Evolutionary conservation across 92 coral and sea anemone species (phyloP).

Genomic region (Hydrozoanthus gracilis): DNA sequence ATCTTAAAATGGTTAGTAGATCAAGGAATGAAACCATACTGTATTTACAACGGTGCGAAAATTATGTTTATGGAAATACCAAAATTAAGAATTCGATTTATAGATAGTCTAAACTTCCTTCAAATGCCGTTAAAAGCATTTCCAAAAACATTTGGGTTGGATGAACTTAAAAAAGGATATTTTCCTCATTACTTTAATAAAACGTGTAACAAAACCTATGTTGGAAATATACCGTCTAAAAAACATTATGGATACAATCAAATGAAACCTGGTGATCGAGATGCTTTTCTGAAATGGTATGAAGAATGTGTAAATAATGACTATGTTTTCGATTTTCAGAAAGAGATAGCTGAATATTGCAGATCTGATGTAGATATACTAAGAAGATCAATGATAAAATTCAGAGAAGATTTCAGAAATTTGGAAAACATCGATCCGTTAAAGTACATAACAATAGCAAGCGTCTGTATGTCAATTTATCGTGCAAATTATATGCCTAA

Average conservation of each 20-base stretch:
- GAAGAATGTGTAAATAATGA: no score
- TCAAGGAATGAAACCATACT: neutral
- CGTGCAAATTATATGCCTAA: constrained; percentile 41
- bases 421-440: constrained; percentile 18
- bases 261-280: no score
- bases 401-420: neutral
- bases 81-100: neutral
- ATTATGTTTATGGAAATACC: constrained; percentile 20
- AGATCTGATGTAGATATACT: no score
- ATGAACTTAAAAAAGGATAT: constrained; percentile 29
- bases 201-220: neutral
- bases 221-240: neutral
- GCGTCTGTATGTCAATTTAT: constrained; percentile 48
- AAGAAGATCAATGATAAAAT: no score
- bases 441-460: constrained; percentile 35
- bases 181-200: constrained; percentile 40
- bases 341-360: no score
- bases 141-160: constrained; percentile 34
- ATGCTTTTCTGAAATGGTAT: no score
- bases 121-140: neutral
- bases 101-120: constrained; percentile 20
- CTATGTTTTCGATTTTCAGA: no score
- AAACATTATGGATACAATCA: no score
- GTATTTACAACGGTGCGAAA: constrained; percentile 26
- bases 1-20: constrained; percentile 27